Evolutionary conservation across 92 coral and sea anemone genomes (phyloP), one percentile per base, ranked within the genome.

Genomic region (Bergia sp.): DNA sequence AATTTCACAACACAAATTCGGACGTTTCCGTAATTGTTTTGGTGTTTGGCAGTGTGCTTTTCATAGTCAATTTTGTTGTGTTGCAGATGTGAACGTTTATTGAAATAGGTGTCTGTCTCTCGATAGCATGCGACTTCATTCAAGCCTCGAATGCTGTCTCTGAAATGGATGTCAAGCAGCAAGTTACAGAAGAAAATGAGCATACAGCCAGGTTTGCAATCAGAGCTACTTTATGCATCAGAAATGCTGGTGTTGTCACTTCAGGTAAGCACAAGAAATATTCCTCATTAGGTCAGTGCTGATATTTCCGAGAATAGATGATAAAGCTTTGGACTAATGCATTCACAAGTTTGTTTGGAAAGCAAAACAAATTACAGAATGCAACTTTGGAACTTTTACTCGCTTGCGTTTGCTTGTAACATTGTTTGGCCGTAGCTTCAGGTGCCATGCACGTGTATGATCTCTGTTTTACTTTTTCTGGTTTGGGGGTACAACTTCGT

Each of bases 81-180:
- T 55, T 36, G 42, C 1, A 18, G 69, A 20, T 61, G 69, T 18
- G 23, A 21, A 20, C 29, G 69, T 61, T 61, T 3, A 21, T 61
- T 61, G 69, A 61, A 61, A 61, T 20, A 61, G 69, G 5, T 18
- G 10, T 36, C 44, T 8, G n/a, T 45, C 57, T 57, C n/a, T 90
- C 44, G 29, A n/a, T 90, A 97, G 99, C 96, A 96, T 83, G 92
- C 97, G 12, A 96, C 97, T 73, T 85, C 94, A 78, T 94, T 97
- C 57, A 91, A 93, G 86, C 98, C 99, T 20, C 94, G 99, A 41
- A 94, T 96, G 50, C 66, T 95, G 92, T 96, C 98, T 38, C 89
- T 97, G 49, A 97, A 97, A 89, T 97, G 99, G 99, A 85, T 90
- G 85, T 87, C 99, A 7, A 89, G 93, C 44, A 90, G 85, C 85